A percentile compares a stretch with the other conserved stretches of the same genome.
Evolutionary conservation across 2,888 invertebrate genomes (phyloP).

Genomic region (Rhagophthalmus giganteus): DNA sequence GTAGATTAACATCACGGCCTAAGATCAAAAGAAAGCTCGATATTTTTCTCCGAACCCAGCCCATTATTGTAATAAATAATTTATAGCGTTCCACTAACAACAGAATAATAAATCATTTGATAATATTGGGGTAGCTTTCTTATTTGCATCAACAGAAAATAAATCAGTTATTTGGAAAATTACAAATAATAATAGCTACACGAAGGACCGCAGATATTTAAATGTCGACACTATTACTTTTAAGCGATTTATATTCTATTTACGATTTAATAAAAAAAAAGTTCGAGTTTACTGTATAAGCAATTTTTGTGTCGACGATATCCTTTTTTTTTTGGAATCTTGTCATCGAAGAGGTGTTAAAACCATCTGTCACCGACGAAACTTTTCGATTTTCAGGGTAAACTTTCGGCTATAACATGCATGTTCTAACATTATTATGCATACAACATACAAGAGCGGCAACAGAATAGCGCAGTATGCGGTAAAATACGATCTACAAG

Average conservation of each 20-base stretch:
- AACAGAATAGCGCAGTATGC: slow-evolving; percentile 29
- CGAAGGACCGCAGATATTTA: neutral
- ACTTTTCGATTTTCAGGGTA: slow-evolving; percentile 21
- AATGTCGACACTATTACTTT: slow-evolving; percentile 3
- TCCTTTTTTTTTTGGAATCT: slow-evolving; percentile 5
- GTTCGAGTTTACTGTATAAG: neutral
- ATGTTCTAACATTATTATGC: slow-evolving; percentile 32
- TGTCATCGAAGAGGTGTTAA: slow-evolving; percentile 22
- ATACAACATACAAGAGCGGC: slow-evolving; percentile 29
- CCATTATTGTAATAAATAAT: neutral
- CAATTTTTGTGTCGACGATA: neutral
- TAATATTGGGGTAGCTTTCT: slow-evolving; percentile 10
- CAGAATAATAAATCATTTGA: slow-evolving; percentile 13
- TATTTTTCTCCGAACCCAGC: neutral
- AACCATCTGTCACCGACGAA: slow-evolving; percentile 24
- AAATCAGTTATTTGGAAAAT: slow-evolving; percentile 15
- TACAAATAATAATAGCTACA: slow-evolving; percentile 12
- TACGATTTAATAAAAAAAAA: neutral
- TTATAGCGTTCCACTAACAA: neutral
- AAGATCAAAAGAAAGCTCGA: neutral
- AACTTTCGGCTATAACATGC: slow-evolving; percentile 20
- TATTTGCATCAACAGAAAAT: slow-evolving; percentile 14
- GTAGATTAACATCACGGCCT: neutral
- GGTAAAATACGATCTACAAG: slow-evolving; percentile 32
- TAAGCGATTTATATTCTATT: too few relatives aligned